Evolutionary conservation across 2,888 invertebrate species (phyloP).

Genomic region (Eilema caniola): DNA sequence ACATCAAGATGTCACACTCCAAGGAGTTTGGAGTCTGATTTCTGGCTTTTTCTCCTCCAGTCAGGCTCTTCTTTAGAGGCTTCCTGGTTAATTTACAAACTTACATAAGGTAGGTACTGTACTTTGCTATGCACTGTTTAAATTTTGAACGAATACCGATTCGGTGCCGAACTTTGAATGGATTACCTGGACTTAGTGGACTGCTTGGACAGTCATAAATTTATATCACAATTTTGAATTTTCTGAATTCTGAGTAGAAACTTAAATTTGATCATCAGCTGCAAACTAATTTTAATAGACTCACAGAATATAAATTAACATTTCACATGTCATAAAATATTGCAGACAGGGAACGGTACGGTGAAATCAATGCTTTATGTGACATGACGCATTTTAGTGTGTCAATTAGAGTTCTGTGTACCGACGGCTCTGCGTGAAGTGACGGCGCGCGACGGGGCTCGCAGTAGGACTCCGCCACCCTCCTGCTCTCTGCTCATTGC

Average conservation of each 20-base stretch:
- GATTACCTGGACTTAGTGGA: not conserved
- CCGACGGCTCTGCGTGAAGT: constrained; percentile 78
- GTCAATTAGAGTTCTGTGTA: constrained; percentile 85
- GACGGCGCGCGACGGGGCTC: constrained; percentile 63
- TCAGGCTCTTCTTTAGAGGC: too few species aligned
- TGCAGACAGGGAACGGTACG: constrained; percentile 57
- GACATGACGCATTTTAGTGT: constrained; percentile 80
- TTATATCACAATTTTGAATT: not conserved
- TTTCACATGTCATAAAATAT: constrained; percentile 38
- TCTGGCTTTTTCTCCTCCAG: not conserved
- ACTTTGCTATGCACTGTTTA: too few species aligned
- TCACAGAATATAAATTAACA: constrained; percentile 36
- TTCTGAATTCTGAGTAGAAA: not conserved
- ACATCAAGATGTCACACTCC: too few species aligned
- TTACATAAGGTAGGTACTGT: too few species aligned
- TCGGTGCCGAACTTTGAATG: not conserved
- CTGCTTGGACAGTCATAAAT: not conserved
- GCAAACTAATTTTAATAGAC: constrained; percentile 14
- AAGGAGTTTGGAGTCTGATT: not conserved
- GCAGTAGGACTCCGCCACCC: constrained; percentile 50
- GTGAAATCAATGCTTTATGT: constrained; percentile 64
- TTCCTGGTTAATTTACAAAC: too few species aligned
- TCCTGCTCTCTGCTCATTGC: constrained; percentile 61
- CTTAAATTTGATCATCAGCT: not conserved
- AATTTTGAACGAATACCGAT: not conserved